A percentile compares a stretch with the other conserved stretches of the same genome.
phyloP scores from a whole-genome alignment of 2,797 vertebrate genomes.

The Macropus fuliginosus region DNA sequence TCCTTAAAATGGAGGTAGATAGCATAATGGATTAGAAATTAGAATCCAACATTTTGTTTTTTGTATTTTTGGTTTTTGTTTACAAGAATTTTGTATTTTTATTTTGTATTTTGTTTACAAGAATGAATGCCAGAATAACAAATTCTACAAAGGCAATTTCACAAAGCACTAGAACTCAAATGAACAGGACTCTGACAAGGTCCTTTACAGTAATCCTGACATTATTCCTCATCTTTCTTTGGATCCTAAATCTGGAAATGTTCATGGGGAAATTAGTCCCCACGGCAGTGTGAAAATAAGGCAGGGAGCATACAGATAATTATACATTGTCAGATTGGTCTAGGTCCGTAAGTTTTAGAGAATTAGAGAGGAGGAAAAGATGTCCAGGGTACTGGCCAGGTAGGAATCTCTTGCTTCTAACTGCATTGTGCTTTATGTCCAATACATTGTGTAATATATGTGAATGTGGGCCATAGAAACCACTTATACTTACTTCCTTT shows the following conservation, averaged over 20 bases:
- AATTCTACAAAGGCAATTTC: not conserved
- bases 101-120: too few relatives aligned
- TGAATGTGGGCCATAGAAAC: not conserved
- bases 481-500: not conserved
- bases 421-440: not conserved
- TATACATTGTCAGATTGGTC: not conserved
- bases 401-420: not conserved
- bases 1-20: too few relatives aligned
- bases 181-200: not conserved
- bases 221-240: too few relatives aligned
- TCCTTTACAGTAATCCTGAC: too few relatives aligned
- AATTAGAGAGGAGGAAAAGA: not conserved
- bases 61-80: too few relatives aligned
- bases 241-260: not conserved
- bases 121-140: not conserved
- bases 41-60: too few relatives aligned
- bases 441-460: not conserved
- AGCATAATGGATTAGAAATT: too few relatives aligned
- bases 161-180: not conserved
- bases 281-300: not conserved
- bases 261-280: not conserved
- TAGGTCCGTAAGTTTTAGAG: not conserved
- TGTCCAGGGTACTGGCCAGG: not conserved
- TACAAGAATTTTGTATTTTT: not conserved
- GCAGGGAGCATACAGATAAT: not conserved